Base-by-base conservation (phyloP, 2,797 vertebrate species). In the Dipus sagitta region DNA sequence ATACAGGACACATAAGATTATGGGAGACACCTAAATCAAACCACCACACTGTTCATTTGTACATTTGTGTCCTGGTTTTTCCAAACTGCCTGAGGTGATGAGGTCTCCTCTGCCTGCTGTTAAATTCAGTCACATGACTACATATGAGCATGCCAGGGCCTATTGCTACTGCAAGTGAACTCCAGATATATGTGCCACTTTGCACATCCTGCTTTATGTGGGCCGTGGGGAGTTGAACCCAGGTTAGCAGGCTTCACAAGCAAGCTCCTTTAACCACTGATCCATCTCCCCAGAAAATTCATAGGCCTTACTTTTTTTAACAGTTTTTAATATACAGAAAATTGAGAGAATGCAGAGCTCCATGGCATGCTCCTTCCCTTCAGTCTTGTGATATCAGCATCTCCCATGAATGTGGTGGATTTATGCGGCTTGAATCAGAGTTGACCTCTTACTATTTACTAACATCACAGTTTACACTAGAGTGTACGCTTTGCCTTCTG, bases 281-380 rank as follows among this genome's bases (percentile, higher is more conserved):
- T 14, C 54, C 54, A 58, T 58, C 54, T 58, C 17, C 54, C 54
- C 54, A 58, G 54, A 3, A 17, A 58, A 14, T 70, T 32, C 70
- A 54, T n/a, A 67, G 10, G 71, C 21, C 74, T 91, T 62, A n/a
- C 3, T 58, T 75, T 88, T n/a, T 89, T 79, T 9, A 78, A 82
- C 11, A 82, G 34, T 78, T 93, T 74, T 80, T 52, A 32, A 42
- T 79, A 75, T 74, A 52, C 21, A 90, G 52, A 83, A 92, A 91
- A 72, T 32, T 21, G 42, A 84, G 18, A 58, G 21, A 65, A 58
- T 32, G 6, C 12, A 84, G 52, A 62, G 18, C 38, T 83, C 30
- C 23, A 38, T 24, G n/a, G 14, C 28, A 28, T 60, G 23, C 28
- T 32, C 26, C 34, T 68, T n/a, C 47, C 6, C 21, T 9, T n/a